Evolutionary conservation across 2,888 invertebrate species (phyloP), one percentile per base, ranked within the genome.

Genomic region (Chalcosyrphus nemorum): DNA sequence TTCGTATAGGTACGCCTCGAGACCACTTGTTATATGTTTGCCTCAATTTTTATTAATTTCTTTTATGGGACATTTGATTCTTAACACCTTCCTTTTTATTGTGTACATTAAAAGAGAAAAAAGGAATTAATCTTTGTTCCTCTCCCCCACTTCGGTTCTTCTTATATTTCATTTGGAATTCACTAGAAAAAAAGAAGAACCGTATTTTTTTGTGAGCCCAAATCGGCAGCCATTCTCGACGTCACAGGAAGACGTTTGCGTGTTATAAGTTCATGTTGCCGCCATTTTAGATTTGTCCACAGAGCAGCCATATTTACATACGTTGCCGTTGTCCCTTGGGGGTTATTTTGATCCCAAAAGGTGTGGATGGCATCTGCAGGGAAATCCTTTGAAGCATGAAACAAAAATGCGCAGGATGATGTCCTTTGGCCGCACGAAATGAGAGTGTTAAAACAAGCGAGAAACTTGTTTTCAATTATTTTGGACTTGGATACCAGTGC

Each of bases 211-310:
- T 32, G 32, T 17, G 52, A 35, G 57, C 47, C 38, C 61, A 45
- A n/a, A n/a, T 54, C 2, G 70, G 47, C 56, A 47, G 56, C 68
- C 52, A 72, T 66, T 54, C 41, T 32, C 54, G 47, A 50, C 54
- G 38, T 19, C 54, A 61, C 65, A 65, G 70, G 77, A 77, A 82
- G 81, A 82, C 41, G 59, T 66, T 76, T 65, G 52, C 59, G 59
- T 76, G 76, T 72, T 76, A 43, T 38, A 45, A 65, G 77, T 61
- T 74, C 84, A 84, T 84, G 84, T 78, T 70, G 68, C 78, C 84
- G 84, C 84, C 84, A 84, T 84, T 84, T 84, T 84, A 74, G 21
- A 74, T 80, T 63, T 57, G 56, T 63, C 68, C 43, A 43, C 57
- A 61, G 66, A 57, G 74, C 65, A 65, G 80, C 84, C 74, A 84